Evolutionary conservation across 2,113 vertebrate species (phyloP).

Genomic region (Baryphthengus martii): DNA sequence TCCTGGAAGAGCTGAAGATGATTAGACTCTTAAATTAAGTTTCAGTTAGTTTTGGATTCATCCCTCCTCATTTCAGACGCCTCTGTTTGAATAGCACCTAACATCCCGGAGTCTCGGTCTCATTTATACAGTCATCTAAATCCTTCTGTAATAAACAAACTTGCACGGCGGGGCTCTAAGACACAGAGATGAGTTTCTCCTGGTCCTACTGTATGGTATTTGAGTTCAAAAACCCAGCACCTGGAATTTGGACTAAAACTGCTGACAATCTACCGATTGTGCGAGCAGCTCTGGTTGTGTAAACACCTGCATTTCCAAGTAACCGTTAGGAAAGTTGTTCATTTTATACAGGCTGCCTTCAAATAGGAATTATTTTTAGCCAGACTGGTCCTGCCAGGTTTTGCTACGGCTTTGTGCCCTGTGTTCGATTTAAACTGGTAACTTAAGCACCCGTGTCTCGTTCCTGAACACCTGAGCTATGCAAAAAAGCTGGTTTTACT

Average conservation of each 20-base stretch:
- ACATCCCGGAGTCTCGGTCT: neutral
- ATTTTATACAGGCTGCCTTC: neutral
- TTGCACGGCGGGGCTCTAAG: neutral
- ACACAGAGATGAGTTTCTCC: neutral
- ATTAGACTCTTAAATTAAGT: neutral
- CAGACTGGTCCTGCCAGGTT: neutral
- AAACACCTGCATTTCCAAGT: neutral
- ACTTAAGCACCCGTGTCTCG: neutral
- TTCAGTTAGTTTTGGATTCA: neutral
- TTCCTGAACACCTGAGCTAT: neutral
- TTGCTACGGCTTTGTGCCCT: neutral
- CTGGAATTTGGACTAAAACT: neutral
- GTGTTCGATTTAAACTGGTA: neutral
- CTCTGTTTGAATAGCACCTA: neutral
- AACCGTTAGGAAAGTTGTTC: neutral
- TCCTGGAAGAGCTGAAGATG: neutral
- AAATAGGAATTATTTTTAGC: neutral
- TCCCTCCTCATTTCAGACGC: neutral
- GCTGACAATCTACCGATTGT: neutral
- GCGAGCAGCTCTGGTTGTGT: neutral
- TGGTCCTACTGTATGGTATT: neutral
- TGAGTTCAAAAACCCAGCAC: neutral
- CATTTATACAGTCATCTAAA: neutral
- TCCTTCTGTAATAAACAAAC: neutral
- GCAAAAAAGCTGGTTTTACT: conserved; percentile 65